Base-by-base conservation (phyloP, 2,797 vertebrate species). In the Lacerta bilineata region DNA sequence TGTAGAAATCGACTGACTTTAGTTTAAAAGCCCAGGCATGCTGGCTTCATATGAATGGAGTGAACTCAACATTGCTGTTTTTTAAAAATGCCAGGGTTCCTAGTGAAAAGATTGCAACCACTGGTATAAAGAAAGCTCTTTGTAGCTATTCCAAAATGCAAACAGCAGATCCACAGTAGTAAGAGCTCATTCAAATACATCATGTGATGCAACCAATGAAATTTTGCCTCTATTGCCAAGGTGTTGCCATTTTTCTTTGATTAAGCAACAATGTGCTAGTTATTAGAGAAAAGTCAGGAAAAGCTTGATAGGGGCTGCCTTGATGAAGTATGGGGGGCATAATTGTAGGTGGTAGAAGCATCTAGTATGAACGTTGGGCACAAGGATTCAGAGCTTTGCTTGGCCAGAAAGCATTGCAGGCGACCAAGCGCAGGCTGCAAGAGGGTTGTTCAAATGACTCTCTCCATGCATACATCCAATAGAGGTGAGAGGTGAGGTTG, bases 101-200 rank as follows among this genome's bases (percentile, higher is more conserved):
- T 81, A 23, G 50, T 81, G 72, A 55, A 81, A 72, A 33, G 10
- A 46, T 9, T 68, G 41, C 33, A 33, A 59, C 27, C 55, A 25
- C 83, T 9, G n/a, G 61, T 75, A 29, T 64, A 59, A 41, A 7
- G 36, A 9, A 68, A 66, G 11, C 61, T 66, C 61, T 82, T 66
- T 80, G 27, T 15, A 68, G 39, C 41, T 5, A 20, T 83, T 69
- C 27, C 18, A 46, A 86, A 50, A 39, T 46, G 3, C 20, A 33
- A 80, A 2, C 41, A 46, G 5, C 41, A 46, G 5, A 33, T 79
- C 5, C 5, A 64, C 59, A 86, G 79, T 81, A 66, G 83, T 39
- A 89, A 91, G 18, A 25, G 50, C 13, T 75, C 10, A 84, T 84
- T 74, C 33, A 29, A 84, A 23, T 55, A 39, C 27, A 33, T 74